Percentiles rank a stretch among this genome's conserved stretches.
Conservation (phyloP, 2,888 invertebrate genomes). For the Atethmia centrago region DNA sequence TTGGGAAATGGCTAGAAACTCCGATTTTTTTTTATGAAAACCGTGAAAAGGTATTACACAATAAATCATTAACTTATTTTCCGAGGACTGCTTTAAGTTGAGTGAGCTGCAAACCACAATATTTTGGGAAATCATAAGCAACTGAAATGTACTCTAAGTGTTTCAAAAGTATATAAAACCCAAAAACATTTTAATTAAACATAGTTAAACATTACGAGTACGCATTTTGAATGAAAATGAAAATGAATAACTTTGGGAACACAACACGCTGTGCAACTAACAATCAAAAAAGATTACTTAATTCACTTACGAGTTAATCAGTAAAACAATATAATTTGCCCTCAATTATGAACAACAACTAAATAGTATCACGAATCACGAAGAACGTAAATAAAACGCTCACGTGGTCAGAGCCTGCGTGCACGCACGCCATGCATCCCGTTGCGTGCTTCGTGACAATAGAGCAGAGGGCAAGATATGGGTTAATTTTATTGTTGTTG, state of each 20-base stretch:
- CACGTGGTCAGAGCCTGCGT: slow-evolving; percentile 53
- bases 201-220: too few species aligned
- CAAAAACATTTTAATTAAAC: too few species aligned
- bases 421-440: slow-evolving; percentile 64
- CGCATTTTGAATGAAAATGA: too few species aligned
- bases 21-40: neutral
- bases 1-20: neutral
- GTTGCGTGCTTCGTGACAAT: slow-evolving; percentile 57
- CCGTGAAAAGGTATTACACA: too few species aligned
- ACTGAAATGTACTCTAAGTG: neutral
- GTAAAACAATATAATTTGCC: neutral
- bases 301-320: neutral
- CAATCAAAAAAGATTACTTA: neutral
- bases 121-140: neutral
- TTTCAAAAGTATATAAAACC: too few species aligned
- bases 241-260: too few species aligned
- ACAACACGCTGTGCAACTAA: too few species aligned
- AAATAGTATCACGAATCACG: slow-evolving; percentile 25
- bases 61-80: too few species aligned
- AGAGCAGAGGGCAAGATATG: slow-evolving; percentile 48
- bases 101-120: too few species aligned
- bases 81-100: too few species aligned
- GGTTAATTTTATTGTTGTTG: slow-evolving; percentile 55
- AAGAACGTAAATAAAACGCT: slow-evolving; percentile 47
- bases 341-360: neutral